Evolutionary conservation across 2,113 vertebrate species (phyloP).

Genomic region (Cinclus cinclus): DNA sequence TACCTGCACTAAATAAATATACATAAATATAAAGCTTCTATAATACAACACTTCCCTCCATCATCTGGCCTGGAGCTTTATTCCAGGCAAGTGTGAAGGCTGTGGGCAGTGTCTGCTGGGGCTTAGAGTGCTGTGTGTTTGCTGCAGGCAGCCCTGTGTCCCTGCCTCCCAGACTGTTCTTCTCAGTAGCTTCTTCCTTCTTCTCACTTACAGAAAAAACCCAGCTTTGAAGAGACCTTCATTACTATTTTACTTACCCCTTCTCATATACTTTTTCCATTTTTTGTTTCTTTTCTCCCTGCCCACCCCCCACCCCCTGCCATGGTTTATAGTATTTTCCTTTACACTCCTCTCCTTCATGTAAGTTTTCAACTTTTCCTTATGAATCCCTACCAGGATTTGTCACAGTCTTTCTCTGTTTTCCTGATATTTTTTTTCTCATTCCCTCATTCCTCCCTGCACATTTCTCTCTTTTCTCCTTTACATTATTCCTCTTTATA

Average conservation of each 20-base stretch:
- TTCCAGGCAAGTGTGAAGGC: not conserved
- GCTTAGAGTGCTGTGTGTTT: not conserved
- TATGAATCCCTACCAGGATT: not conserved
- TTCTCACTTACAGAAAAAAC: not conserved
- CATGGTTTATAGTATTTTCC: not conserved
- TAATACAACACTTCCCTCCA: not conserved
- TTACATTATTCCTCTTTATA: not conserved
- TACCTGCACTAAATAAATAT: not conserved
- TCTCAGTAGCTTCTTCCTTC: not conserved
- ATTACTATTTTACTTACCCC: not conserved
- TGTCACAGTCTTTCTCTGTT: not conserved
- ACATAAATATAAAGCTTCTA: too few species aligned
- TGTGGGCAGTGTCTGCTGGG: not conserved
- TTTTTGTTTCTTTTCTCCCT: not conserved
- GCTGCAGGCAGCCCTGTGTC: not conserved
- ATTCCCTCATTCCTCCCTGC: not conserved
- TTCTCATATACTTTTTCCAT: not conserved
- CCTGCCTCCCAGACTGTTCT: not conserved
- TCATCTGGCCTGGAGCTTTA: not conserved
- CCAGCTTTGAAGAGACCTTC: not conserved
- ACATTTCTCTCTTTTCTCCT: not conserved
- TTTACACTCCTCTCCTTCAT: not conserved
- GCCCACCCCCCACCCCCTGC: rapidly evolving
- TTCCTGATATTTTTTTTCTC: not conserved
- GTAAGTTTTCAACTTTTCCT: not conserved